Evolutionary conservation across 2,888 invertebrate species (phyloP).

Genomic region (Plebejus anna): DNA sequence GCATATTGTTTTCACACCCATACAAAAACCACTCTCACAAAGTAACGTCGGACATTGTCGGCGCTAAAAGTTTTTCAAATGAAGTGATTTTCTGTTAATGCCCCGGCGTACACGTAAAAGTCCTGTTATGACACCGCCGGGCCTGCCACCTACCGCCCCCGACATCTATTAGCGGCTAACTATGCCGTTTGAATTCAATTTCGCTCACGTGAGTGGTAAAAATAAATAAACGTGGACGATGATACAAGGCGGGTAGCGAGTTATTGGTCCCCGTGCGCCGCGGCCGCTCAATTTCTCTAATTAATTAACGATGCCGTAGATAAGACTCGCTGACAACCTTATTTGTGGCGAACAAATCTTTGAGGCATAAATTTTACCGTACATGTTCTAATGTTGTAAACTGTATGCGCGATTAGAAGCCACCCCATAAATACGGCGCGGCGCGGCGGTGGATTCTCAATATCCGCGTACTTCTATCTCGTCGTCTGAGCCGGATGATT

Average conservation of each 20-base stretch:
- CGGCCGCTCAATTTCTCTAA: slow-evolving; percentile 79
- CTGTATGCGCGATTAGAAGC: slow-evolving; percentile 65
- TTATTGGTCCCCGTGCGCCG: slow-evolving; percentile 75
- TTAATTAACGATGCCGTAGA: slow-evolving; percentile 79
- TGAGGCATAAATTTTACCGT: slow-evolving; percentile 75
- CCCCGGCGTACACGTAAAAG: slow-evolving; percentile 15
- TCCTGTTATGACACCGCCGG: slow-evolving; percentile 25
- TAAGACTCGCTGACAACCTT: slow-evolving; percentile 78
- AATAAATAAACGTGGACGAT: slow-evolving; percentile 75
- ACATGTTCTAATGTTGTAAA: slow-evolving; percentile 77
- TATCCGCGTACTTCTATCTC: slow-evolving; percentile 48
- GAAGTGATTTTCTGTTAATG: slow-evolving; percentile 28
- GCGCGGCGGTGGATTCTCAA: slow-evolving; percentile 45
- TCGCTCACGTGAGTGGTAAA: slow-evolving; percentile 76
- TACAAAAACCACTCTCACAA: slow-evolving; percentile 1
- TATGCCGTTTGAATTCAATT: slow-evolving; percentile 68
- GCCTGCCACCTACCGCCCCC: slow-evolving; percentile 5
- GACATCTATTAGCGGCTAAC: slow-evolving; percentile 34
- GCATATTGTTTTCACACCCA: slow-evolving; percentile 12
- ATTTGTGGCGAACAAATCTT: slow-evolving; percentile 79
- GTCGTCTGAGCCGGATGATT: slow-evolving; percentile 28
- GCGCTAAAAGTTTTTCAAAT: slow-evolving; percentile 21
- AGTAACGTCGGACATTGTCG: slow-evolving; percentile 1
- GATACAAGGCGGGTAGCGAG: slow-evolving; percentile 77
- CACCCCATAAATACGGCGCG: slow-evolving; percentile 51